Conservation (phyloP, 2,797 vertebrate species). For the Myioborus miniatus region DNA sequence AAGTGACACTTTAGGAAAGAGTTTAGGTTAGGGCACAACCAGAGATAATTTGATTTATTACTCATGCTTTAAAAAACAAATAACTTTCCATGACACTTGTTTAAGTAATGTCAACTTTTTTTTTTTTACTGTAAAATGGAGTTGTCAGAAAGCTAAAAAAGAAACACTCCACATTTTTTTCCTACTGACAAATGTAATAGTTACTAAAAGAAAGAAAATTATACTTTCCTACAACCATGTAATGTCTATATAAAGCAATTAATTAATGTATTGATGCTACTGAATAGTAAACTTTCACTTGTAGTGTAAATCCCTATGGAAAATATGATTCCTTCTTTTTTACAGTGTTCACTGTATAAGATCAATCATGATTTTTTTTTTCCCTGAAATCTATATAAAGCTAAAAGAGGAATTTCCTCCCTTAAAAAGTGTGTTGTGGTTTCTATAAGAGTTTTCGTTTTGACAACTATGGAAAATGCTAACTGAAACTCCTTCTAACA, state of each 20-base stretch:
- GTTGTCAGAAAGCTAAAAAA: constrained; percentile 33
- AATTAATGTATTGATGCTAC: constrained; percentile 39
- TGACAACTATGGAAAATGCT: constrained; percentile 1
- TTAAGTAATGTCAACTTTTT: constrained; percentile 54
- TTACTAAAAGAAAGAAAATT: constrained; percentile 42
- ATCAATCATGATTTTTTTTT: constrained; percentile 24
- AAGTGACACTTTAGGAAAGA: constrained; percentile 64
- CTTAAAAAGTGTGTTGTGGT: constrained; percentile 62
- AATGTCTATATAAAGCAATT: constrained; percentile 62
- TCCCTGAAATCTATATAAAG: constrained; percentile 55
- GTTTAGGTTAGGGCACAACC: constrained; percentile 57
- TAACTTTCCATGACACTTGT: constrained; percentile 47
- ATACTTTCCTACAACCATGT: constrained; percentile 42
- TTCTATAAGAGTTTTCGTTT: constrained; percentile 50
- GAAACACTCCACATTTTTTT: background rate
- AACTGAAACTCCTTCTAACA: background rate
- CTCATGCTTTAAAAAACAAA: constrained; percentile 67
- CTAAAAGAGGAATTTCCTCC: constrained; percentile 59
- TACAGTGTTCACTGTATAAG: constrained; percentile 47
- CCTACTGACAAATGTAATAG: constrained; percentile 26
- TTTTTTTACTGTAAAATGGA: constrained; percentile 51
- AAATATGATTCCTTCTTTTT: constrained; percentile 47
- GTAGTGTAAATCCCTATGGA: constrained; percentile 60
- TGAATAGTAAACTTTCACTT: constrained; percentile 56
- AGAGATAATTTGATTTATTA: constrained; percentile 67